A percentile compares a stretch with the other conserved stretches of the same genome.
These are phyloP conservation scores for Adrianichthys oophorus DNA, from an alignment of 2,797 vertebrate species.

Conservation along the genomic window DNA sequence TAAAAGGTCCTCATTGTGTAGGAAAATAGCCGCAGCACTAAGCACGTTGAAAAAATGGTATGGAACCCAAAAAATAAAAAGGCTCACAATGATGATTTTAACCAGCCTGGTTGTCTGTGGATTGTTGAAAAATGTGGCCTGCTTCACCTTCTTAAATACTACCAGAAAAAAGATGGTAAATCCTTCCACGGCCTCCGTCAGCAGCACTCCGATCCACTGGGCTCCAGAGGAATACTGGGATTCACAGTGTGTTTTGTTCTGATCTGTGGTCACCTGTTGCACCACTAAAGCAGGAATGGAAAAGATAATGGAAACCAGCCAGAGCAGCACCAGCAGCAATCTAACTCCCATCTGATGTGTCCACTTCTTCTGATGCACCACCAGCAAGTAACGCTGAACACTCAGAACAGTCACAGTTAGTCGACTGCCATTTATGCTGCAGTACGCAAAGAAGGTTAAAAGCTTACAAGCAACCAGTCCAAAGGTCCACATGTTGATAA, in stretches of 20 bases:
- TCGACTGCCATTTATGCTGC: conserved; percentile 22
- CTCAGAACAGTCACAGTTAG: conserved; percentile 49
- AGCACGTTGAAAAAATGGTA: too few species aligned
- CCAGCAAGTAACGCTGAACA: conserved; percentile 59
- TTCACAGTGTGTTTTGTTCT: not conserved
- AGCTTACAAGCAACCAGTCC: conserved; percentile 48
- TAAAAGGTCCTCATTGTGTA: too few species aligned
- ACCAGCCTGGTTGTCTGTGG: too few species aligned
- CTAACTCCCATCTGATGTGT: not conserved
- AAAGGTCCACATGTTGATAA: conserved; percentile 46
- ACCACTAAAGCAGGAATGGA: conserved; percentile 21
- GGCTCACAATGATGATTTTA: too few species aligned
- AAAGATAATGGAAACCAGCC: conserved; percentile 21
- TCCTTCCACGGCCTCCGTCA: conserved; percentile 6
- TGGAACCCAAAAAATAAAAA: too few species aligned
- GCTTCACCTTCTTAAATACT: conserved; percentile 13
- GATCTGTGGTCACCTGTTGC: not conserved
- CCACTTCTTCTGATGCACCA: conserved; percentile 29
- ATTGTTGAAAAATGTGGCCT: not conserved
- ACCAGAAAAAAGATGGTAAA: not conserved
- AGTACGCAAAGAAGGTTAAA: conserved; percentile 23
- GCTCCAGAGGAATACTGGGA: rapidly evolving
- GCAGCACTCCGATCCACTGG: conserved; percentile 1
- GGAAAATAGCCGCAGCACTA: too few species aligned
- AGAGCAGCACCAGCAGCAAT: conserved; percentile 27